Base-by-base conservation (phyloP, 2,888 invertebrate genomes). In the Tenthredo mesomela region DNA sequence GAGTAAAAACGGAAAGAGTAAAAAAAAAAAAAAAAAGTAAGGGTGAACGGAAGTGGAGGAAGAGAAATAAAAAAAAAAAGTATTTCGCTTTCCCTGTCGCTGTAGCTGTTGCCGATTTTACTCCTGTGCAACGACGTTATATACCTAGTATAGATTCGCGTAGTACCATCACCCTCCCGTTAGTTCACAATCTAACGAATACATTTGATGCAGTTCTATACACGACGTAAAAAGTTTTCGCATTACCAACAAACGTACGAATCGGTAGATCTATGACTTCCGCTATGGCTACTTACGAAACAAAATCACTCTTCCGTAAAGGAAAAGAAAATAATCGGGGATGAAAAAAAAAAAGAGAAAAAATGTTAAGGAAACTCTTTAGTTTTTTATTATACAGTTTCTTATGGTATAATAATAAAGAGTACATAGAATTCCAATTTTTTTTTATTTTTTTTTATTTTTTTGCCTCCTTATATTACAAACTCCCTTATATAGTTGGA, bases 201-300 rank as follows among this genome's bases (percentile, higher is more conserved):
- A 80, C 61, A 80, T 78, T 67, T 50, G 47, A 47, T 82, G 82
- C 82, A 82, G 70, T 82, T 82, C 37, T 80, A 40, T 9, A n/a
- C 21, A 29, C 37, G 67, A 85, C 82, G 73, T 75, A 70, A 85
- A 86, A 88, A 88, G 88, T 88, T 89, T 88, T 86, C 86, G 88
- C 86, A 88, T 88, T 88, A 87, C 88, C 88, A 84, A 85, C 84
- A 85, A 85, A 86, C 87, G 82, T 87, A 86, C 85, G 87, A 89
- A 89, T 89, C 88, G 88, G 88, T 87, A 87, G 37, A 84, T 82
- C 75, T 70, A 84, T 54, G 75, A 61, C 85, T 84, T 73, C 50
- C 78, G 82, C 67, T 21, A 47, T 47, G 80, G 47, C 67, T 70
- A 47, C 70, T 82, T 70, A 70, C 18, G 50, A 67, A 47, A 67